Percentiles rank a stretch among this genome's conserved stretches.
phyloP scores from a whole-genome alignment of 2,888 invertebrate genomes.

The Eumacrocentrus americanus region DNA sequence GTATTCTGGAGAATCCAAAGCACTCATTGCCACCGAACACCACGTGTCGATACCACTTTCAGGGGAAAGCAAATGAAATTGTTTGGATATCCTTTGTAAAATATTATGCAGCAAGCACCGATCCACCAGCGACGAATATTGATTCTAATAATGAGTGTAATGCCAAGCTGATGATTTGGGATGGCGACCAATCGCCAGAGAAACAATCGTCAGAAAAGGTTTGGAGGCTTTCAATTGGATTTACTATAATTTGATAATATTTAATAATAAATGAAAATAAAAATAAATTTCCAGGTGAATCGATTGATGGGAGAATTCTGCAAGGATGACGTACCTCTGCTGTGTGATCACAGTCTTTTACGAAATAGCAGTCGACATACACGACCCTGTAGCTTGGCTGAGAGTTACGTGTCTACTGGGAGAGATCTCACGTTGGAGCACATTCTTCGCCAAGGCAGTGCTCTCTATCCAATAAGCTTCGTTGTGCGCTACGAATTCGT shows the following conservation, averaged over 20 bases:
- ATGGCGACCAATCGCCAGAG: conserved; percentile 64
- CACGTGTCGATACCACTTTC: conserved; percentile 80
- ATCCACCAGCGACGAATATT: conserved; percentile 66
- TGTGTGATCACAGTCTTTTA: conserved; percentile 77
- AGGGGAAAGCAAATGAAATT: conserved; percentile 76
- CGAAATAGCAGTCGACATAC: conserved; percentile 76
- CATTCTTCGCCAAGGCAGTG: conserved; percentile 78
- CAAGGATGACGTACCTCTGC: conserved; percentile 75
- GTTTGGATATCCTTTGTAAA: conserved; percentile 86
- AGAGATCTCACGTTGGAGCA: conserved; percentile 79
- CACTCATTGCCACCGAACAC: conserved; percentile 83
- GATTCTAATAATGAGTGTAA: conserved; percentile 75
- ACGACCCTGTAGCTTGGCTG: conserved; percentile 71
- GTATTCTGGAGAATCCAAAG: conserved; percentile 75
- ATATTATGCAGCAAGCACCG: conserved; percentile 76
- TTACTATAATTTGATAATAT: no score
- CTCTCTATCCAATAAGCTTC: conserved; percentile 78
- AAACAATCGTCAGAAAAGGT: conserved; percentile 44
- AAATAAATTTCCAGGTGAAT: conserved; percentile 38
- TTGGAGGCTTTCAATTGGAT: no score
- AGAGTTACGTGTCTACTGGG: conserved; percentile 79
- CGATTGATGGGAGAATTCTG: conserved; percentile 75
- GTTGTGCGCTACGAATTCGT: conserved; percentile 84
- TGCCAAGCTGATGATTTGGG: conserved; percentile 77
- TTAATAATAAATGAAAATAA: no score